Evolutionary conservation across 2,888 invertebrate genomes (phyloP).

Genomic region (Glomeris marginata): DNA sequence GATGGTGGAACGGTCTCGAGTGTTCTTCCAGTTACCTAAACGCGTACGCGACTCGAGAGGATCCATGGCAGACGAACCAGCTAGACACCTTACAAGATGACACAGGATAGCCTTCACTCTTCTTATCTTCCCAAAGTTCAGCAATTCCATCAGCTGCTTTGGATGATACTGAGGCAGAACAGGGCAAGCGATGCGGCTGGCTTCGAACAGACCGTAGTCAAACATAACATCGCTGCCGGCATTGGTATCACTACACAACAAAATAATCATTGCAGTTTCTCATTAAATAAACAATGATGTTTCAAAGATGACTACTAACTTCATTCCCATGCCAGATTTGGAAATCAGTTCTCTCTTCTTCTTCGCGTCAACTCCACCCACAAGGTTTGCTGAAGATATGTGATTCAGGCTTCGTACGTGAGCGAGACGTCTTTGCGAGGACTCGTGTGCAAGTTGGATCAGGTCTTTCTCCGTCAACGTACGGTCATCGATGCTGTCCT

Average conservation of each 20-base stretch:
- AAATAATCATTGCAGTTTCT: not conserved
- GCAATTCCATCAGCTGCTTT: constrained; percentile 91
- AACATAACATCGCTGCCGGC: constrained; percentile 61
- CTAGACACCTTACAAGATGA: constrained; percentile 69
- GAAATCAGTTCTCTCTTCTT: constrained; percentile 16
- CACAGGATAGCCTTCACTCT: constrained; percentile 97
- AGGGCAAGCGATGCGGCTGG: constrained; percentile 90
- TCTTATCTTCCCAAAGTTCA: constrained; percentile 94
- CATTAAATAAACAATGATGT: constrained; percentile 2
- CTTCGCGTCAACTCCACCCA: constrained; percentile 17
- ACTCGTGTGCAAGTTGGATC: constrained; percentile 20
- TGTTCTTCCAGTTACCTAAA: no score
- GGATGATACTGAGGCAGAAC: constrained; percentile 98
- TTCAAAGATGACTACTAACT: not conserved
- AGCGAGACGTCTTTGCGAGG: constrained; percentile 18
- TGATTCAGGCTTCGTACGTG: constrained; percentile 20
- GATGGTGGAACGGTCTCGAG: no score
- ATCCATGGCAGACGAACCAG: constrained; percentile 15
- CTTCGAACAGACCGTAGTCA: constrained; percentile 90
- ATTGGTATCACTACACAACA: constrained; percentile 1
- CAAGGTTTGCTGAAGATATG: constrained; percentile 16
- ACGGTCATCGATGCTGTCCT: constrained; percentile 20
- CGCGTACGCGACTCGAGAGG: constrained; percentile 1
- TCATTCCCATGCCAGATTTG: not conserved
- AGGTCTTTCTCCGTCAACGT: constrained; percentile 25